phyloP scores from a whole-genome alignment of 2,113 vertebrate species.

The Catharus minimus region DNA sequence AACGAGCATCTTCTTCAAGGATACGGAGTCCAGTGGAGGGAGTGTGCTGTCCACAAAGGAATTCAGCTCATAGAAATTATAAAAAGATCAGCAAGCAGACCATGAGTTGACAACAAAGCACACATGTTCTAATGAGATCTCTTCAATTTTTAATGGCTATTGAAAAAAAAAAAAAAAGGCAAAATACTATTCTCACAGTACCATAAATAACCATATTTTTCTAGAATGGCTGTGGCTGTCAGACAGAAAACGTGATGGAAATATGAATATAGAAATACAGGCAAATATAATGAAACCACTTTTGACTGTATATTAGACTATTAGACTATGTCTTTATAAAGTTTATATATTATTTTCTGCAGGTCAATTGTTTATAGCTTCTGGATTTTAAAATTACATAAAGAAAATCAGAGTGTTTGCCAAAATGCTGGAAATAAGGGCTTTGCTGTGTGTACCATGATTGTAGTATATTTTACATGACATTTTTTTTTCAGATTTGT shows the following conservation, averaged over 20 bases:
- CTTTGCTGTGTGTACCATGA: background rate
- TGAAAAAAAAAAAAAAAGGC: background rate
- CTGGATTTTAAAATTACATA: background rate
- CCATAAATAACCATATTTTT: background rate
- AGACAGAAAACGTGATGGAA: background rate
- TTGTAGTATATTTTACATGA: background rate
- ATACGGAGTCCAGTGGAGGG: accelerated
- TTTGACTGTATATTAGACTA: background rate
- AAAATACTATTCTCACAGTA: background rate
- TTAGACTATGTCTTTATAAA: background rate
- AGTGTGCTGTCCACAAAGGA: background rate
- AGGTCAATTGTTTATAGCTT: background rate
- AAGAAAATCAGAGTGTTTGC: background rate
- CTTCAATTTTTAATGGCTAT: background rate
- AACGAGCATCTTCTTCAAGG: background rate
- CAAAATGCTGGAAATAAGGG: background rate
- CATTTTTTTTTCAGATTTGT: background rate
- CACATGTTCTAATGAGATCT: background rate
- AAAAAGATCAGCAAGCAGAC: background rate
- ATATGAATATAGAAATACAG: background rate
- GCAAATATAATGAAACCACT: background rate
- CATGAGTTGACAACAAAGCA: background rate
- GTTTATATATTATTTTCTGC: background rate
- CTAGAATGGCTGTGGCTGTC: background rate
- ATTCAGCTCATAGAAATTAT: background rate